Evolutionary conservation across 2,888 invertebrate species (phyloP).

Genomic region (Argyresthia goedartella): DNA sequence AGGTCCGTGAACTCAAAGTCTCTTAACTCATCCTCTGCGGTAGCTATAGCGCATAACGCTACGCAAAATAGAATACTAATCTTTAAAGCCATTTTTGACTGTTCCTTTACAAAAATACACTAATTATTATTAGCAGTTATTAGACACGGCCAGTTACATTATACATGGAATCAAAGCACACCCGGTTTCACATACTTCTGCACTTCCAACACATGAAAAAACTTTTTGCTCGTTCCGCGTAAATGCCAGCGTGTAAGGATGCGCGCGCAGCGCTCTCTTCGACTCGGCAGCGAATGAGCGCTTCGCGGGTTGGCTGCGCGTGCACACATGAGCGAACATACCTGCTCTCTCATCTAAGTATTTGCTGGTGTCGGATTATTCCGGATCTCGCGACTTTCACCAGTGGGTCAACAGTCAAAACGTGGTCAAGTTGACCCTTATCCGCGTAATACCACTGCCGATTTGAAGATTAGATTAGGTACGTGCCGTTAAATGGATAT

Average conservation of each 20-base stretch:
- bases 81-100: slow-evolving; percentile 28
- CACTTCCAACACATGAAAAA: background rate
- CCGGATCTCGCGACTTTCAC: slow-evolving; percentile 65
- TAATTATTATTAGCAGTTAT: background rate
- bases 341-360: slow-evolving; percentile 35
- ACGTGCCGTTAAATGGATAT: no score
- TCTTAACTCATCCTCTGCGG: slow-evolving; percentile 31
- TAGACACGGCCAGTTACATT: background rate
- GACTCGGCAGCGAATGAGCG: slow-evolving; percentile 36
- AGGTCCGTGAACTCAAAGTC: slow-evolving; percentile 46
- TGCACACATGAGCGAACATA: slow-evolving; percentile 32
- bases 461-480: no score
- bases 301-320: slow-evolving; percentile 14
- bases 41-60: background rate
- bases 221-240: background rate
- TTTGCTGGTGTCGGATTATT: slow-evolving; percentile 52
- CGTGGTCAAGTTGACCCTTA: background rate
- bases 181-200: background rate
- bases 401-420: slow-evolving; percentile 8
- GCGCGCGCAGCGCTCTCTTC: slow-evolving; percentile 44
- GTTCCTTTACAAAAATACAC: background rate
- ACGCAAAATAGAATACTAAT: background rate
- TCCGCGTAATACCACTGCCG: background rate
- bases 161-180: background rate
- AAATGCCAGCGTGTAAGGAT: slow-evolving; percentile 10